These are phyloP conservation scores for Hydrophis major DNA, from an alignment of 2,797 vertebrate genomes.

Conservation along the genomic window DNA sequence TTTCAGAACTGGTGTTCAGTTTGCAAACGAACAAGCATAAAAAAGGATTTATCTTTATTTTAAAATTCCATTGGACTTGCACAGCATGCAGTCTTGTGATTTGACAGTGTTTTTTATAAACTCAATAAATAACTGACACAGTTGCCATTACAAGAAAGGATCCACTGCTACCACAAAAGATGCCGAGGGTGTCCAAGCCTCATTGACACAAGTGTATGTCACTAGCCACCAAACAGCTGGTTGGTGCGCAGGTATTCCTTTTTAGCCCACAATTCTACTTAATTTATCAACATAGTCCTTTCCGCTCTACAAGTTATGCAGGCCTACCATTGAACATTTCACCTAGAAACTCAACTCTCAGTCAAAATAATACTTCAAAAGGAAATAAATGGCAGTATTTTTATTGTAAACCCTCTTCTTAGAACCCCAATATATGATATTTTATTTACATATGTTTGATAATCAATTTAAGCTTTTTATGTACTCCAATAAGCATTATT, in stretches of 20 bases:
- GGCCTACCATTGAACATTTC: not conserved
- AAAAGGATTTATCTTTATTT: not conserved
- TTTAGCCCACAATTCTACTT: not conserved
- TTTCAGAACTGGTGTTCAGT: slow-evolving; percentile 9
- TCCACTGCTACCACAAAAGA: not conserved
- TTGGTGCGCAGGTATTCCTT: not conserved
- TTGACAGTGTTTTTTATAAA: not conserved
- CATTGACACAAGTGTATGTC: not conserved
- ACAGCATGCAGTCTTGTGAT: not conserved
- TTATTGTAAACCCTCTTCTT: not conserved
- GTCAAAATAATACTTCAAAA: slow-evolving; percentile 22
- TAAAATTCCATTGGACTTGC: not conserved
- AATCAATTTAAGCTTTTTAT: not conserved
- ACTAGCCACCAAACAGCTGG: not conserved
- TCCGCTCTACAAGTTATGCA: not conserved
- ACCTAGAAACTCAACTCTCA: not conserved
- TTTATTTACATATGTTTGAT: not conserved
- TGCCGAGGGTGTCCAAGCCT: not conserved
- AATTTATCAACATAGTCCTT: not conserved
- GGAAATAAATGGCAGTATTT: slow-evolving; percentile 4
- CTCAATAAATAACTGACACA: not conserved
- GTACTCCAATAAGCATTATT: not conserved
- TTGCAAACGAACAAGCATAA: not conserved
- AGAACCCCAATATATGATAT: not conserved
- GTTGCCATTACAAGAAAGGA: not conserved